phyloP scores from a whole-genome alignment of 1,140 invertebrate species.

The Drosophila athabasca region DNA sequence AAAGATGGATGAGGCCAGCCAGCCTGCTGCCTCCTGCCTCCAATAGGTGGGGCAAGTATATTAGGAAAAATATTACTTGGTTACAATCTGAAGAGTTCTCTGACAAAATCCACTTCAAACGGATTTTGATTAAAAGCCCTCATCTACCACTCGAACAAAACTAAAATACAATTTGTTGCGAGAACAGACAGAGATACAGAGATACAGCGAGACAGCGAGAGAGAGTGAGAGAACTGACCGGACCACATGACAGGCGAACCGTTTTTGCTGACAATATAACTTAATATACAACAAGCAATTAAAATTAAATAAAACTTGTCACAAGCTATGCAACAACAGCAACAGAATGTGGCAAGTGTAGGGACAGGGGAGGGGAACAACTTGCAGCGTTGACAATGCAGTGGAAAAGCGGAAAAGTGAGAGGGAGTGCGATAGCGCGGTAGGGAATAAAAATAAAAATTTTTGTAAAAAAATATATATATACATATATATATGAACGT shows the following conservation, averaged over 20 bases:
- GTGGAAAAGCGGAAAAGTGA: conserved; percentile 5
- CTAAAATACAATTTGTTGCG: conserved; percentile 19
- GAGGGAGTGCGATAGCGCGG: conserved; percentile 3
- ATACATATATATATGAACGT: conserved; percentile 69
- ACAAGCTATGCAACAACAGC: conserved; percentile 63
- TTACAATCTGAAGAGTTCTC: too few relatives aligned
- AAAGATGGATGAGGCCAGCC: not conserved
- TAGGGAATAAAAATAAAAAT: conserved; percentile 36
- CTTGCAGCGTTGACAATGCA: conserved; percentile 40
- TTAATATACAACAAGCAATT: conserved; percentile 79
- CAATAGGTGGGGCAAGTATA: not conserved
- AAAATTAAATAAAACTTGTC: conserved; percentile 79
- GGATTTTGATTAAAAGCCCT: conserved; percentile 8
- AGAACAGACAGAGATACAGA: not conserved
- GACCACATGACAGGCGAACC: conserved; percentile 45
- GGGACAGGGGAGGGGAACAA: not conserved
- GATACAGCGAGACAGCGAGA: conserved; percentile 1
- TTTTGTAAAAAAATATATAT: conserved; percentile 59
- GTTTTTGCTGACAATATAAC: conserved; percentile 64
- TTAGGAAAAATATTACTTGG: not conserved
- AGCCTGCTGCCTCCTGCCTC: too few relatives aligned
- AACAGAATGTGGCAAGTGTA: too few relatives aligned
- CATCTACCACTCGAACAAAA: not conserved
- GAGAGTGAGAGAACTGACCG: conserved; percentile 2
- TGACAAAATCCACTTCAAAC: not conserved